A percentile compares a stretch with the other conserved stretches of the same genome.
Evolutionary conservation across 2,113 vertebrate genomes (phyloP).

Genomic region (Myotis brandtii): DNA sequence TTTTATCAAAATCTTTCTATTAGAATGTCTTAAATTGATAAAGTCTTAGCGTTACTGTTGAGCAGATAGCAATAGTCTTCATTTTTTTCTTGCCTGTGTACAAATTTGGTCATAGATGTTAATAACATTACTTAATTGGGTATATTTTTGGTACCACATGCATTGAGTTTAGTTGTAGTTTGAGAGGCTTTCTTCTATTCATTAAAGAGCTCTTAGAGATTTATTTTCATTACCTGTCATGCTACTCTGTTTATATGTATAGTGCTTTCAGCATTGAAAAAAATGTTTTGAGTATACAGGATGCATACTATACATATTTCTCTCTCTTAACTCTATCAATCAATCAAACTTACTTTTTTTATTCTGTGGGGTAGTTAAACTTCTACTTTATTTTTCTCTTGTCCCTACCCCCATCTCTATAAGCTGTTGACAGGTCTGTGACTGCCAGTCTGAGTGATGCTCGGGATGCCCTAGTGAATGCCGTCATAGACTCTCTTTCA

Average conservation of each 20-base stretch:
- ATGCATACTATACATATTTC: not conserved
- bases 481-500: slow-evolving; percentile 93
- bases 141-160: not conserved
- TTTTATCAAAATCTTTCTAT: slow-evolving; percentile 47
- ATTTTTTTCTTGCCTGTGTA: not conserved
- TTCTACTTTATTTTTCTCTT: not conserved
- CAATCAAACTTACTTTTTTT: not conserved
- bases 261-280: slow-evolving; percentile 12
- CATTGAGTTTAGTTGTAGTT: not conserved
- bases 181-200: not conserved
- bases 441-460: slow-evolving; percentile 94
- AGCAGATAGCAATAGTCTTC: not conserved
- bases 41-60: not conserved
- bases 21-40: not conserved
- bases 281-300: not conserved
- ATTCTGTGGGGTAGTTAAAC: not conserved
- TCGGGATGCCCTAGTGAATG: slow-evolving; percentile 95
- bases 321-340: not conserved
- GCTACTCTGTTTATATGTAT: not conserved
- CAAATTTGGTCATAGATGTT: slow-evolving; percentile 16
- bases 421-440: slow-evolving; percentile 95
- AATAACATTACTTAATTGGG: not conserved
- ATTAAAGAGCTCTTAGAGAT: too few relatives aligned
- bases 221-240: too few relatives aligned
- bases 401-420: not conserved